Conservation (phyloP, 2,113 vertebrate genomes). For the Grammomys dolichurus region DNA sequence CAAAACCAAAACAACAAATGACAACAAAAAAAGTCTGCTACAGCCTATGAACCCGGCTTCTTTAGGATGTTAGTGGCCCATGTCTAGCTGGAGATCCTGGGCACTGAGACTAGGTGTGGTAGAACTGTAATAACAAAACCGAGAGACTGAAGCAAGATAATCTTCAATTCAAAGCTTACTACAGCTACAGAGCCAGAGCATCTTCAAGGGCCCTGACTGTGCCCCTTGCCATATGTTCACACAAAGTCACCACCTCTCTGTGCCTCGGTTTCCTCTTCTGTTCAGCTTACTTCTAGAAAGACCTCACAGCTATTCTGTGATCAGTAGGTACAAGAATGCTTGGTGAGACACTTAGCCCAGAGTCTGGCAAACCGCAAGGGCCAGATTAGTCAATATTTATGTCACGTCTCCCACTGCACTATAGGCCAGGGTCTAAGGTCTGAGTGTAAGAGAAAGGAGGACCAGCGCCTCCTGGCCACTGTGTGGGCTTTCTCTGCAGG, state of each 20-base stretch:
- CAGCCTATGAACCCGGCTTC: background rate
- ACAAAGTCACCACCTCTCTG: background rate
- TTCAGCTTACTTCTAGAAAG: background rate
- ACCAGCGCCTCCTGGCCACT: background rate
- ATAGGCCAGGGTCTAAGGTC: background rate
- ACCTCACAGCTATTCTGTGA: background rate
- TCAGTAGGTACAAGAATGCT: background rate
- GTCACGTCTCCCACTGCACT: background rate
- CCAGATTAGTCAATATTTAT: background rate
- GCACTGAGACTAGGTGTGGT: too few species aligned
- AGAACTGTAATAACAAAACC: background rate
- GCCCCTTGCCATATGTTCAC: background rate
- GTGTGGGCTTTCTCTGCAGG: background rate
- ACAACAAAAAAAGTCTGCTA: background rate
- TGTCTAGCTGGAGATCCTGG: background rate
- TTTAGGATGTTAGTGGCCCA: background rate
- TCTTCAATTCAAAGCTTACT: background rate
- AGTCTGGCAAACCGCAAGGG: background rate
- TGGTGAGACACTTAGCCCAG: background rate
- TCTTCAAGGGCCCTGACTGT: background rate
- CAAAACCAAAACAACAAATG: background rate
- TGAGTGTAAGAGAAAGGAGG: background rate
- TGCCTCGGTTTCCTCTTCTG: background rate
- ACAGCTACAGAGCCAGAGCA: too few species aligned
- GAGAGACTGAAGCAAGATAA: background rate